These are phyloP conservation scores for Acanthisitta chloris DNA, from an alignment of 2,113 vertebrate genomes.

Conservation along the genomic window DNA sequence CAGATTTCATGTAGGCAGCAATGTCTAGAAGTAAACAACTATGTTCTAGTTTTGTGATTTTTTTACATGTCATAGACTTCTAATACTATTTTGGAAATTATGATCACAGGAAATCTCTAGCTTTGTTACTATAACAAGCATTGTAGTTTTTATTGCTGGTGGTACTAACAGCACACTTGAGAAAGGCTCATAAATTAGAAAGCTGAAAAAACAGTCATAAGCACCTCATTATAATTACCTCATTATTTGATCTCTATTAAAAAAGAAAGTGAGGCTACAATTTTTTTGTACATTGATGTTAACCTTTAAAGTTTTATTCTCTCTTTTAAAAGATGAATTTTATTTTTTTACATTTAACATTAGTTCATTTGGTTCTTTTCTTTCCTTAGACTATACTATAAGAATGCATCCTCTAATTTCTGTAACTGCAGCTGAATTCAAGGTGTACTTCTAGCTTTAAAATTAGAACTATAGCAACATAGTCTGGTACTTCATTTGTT, in stretches of 20 bases:
- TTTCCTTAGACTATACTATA: background rate
- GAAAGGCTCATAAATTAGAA: background rate
- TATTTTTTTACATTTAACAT: background rate
- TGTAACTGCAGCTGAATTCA: background rate
- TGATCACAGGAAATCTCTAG: background rate
- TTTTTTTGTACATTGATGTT: background rate
- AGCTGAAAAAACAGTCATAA: background rate
- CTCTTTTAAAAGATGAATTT: background rate
- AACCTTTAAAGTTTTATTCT: background rate
- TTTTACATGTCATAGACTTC: background rate
- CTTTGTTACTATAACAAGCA: background rate
- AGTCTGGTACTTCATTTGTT: background rate
- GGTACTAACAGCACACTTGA: background rate
- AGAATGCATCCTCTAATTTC: background rate
- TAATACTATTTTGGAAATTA: background rate
- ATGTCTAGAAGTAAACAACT: background rate
- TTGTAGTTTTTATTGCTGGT: background rate
- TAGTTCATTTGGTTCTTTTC: background rate
- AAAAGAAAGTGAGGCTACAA: background rate
- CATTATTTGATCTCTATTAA: background rate
- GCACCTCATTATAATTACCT: rapidly evolving
- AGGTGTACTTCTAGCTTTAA: background rate
- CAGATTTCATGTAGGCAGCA: background rate
- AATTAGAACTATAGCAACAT: background rate
- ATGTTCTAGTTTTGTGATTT: background rate